Evolutionary conservation across 2,113 vertebrate genomes (phyloP), one percentile per base, ranked within the genome.

Genomic region (Cheilinus undulatus): DNA sequence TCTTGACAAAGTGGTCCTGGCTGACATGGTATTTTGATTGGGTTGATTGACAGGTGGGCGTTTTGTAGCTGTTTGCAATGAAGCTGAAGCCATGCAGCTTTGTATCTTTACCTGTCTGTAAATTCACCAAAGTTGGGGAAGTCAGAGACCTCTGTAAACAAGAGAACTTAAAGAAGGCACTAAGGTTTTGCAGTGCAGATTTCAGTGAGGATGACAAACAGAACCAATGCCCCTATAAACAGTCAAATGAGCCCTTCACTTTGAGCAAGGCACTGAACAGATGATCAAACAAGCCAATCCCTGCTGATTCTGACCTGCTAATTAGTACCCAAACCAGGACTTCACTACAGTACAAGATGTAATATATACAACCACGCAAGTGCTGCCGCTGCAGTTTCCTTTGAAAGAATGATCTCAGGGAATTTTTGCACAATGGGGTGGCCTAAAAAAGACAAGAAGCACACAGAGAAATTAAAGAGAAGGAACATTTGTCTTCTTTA

Each of bases 401-500:
- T 17, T 46, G 19, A 59, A 28, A 24, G 4, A n/a, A 56, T 6
- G n/a, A 30, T 12, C n/a, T 20, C 1, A 38, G 26, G 14, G 24
- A 12, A 48, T 3, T 11, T 27, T 19, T 76, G 23, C 52, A 54
- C 56, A 50, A 42, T 43, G 12, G 23, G 23, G 32, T 27, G 48
- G 49, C 56, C 63, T 73, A 62, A 76, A 75, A 73, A 70, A 48
- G 34, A 67, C 0, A 0, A 22, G 5, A 26, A 68, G 3, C 46
- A 28, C 11, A 51, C 51, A 14, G 32, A 45, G 40, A 36, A 54
- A 63, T n/a, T n/a, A 59, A 61, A 51, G 22, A 1, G 4, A 28
- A n/a, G n/a, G 34, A 43, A 28, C 30, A 38, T 68, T 45, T 86
- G 45, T 67, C 68, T 43, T 53, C 66, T 62, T 73, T 42, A 61